Percentiles rank a stretch among this genome's conserved stretches.
These are phyloP conservation scores for Cochlearius cochlearius DNA, from an alignment of 2,113 vertebrate species.

Conservation along the genomic window DNA sequence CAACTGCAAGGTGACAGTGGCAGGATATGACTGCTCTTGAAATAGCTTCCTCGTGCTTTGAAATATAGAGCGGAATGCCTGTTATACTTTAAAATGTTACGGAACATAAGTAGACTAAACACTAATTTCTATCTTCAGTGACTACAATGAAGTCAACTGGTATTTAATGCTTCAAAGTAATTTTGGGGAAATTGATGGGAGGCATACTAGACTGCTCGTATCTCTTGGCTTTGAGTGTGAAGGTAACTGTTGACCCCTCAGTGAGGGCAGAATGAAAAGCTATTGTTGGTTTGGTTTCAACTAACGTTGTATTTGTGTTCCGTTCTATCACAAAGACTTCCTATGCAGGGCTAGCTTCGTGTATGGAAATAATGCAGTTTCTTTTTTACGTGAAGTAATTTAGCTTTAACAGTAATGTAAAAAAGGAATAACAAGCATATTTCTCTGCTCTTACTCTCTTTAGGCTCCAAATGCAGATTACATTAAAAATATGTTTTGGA, in stretches of 20 bases:
- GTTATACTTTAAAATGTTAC: background rate
- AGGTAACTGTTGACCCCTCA: background rate
- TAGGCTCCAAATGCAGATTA: constrained; percentile 29
- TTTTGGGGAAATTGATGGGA: background rate
- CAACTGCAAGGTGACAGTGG: background rate
- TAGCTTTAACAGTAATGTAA: constrained; percentile 42
- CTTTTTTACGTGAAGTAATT: constrained; percentile 42
- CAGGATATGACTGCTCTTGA: background rate
- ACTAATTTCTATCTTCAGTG: background rate
- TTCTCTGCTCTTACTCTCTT: constrained; percentile 20
- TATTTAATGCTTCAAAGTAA: background rate
- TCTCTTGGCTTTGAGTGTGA: background rate
- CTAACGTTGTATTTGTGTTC: background rate
- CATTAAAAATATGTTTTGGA: constrained; percentile 63
- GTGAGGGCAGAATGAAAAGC: background rate
- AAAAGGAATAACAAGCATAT: constrained; percentile 29
- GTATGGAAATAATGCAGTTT: constrained; percentile 19
- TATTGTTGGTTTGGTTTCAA: background rate
- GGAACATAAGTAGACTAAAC: background rate
- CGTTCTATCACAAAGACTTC: background rate
- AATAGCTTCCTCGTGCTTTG: background rate
- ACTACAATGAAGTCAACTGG: background rate
- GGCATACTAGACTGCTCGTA: background rate
- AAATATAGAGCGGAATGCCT: background rate
- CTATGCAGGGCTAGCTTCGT: background rate